Evolutionary conservation across 2,888 invertebrate species (phyloP).

Genomic region (Lepidochrysops patricia): DNA sequence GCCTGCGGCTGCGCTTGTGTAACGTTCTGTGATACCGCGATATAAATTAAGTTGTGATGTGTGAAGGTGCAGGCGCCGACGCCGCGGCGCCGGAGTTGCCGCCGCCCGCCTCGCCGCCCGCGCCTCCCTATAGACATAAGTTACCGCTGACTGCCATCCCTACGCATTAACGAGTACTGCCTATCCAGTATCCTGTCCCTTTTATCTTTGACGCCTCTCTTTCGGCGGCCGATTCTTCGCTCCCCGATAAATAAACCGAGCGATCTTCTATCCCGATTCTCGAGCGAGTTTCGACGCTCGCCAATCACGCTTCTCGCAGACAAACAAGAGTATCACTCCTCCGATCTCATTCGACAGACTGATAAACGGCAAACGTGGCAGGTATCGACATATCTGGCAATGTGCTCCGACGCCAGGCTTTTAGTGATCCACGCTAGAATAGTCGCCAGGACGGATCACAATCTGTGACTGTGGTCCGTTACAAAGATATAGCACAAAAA

Average conservation of each 20-base stretch:
- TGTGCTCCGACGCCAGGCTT: slow-evolving; percentile 31
- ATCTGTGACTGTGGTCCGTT: slow-evolving; percentile 38
- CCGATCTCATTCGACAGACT: slow-evolving; percentile 15
- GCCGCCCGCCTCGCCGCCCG: slow-evolving; percentile 62
- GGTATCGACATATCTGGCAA: slow-evolving; percentile 39
- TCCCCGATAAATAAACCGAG: slow-evolving; percentile 34
- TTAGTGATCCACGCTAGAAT: slow-evolving; percentile 46
- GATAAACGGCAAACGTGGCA: slow-evolving; percentile 37
- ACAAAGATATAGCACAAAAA: slow-evolving; percentile 67
- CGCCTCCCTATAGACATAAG: slow-evolving; percentile 67
- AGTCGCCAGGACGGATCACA: slow-evolving; percentile 47
- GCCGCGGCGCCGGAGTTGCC: slow-evolving; percentile 60
- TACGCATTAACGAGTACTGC: slow-evolving; percentile 58
- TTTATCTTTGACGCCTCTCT: slow-evolving; percentile 36
- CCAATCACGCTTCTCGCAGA: slow-evolving; percentile 22
- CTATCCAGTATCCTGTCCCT: slow-evolving; percentile 49
- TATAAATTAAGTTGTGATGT: slow-evolving; percentile 80
- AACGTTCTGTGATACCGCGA: slow-evolving; percentile 81
- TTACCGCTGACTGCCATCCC: slow-evolving; percentile 64
- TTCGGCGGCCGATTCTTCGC: slow-evolving; percentile 42
- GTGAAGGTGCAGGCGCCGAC: slow-evolving; percentile 65
- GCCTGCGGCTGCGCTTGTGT: slow-evolving; percentile 66
- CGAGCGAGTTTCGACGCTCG: slow-evolving; percentile 25
- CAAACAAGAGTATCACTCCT: slow-evolving; percentile 5
- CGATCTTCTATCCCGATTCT: slow-evolving; percentile 29